Evolutionary conservation across 1,140 invertebrate genomes (phyloP).

Genomic region (Drosophila grimshawi): DNA sequence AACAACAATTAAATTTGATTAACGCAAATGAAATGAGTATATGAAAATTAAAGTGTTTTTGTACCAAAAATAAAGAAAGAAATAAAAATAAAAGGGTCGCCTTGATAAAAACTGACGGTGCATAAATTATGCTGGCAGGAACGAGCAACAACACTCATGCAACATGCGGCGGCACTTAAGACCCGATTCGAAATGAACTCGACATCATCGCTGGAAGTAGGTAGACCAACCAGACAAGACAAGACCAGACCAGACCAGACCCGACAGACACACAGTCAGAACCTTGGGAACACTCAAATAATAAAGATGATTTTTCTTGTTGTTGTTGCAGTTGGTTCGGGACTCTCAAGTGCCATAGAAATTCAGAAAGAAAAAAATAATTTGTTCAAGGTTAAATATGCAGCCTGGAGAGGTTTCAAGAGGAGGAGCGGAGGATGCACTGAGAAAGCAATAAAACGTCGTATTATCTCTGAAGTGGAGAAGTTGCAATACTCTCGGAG

Average conservation of each 20-base stretch:
- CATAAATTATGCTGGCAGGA: conserved; percentile 68
- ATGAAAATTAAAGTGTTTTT: conserved; percentile 42
- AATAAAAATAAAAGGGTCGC: conserved; percentile 20
- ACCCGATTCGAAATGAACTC: neutral
- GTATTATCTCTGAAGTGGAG: neutral
- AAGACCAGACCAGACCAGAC: too few relatives aligned
- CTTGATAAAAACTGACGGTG: conserved; percentile 35
- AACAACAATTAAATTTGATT: conserved; percentile 71
- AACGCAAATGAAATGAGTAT: conserved; percentile 27
- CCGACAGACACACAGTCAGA: neutral
- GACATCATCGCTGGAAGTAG: conserved; percentile 17
- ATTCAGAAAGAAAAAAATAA: conserved; percentile 21
- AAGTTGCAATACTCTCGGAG: neutral
- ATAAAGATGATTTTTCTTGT: conserved; percentile 9
- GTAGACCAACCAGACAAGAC: conserved; percentile 11
- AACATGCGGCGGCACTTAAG: conserved; percentile 47
- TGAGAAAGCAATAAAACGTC: neutral
- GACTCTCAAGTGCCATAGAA: conserved; percentile 26
- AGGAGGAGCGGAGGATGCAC: conserved; percentile 14
- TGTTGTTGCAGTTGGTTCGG: conserved; percentile 4
- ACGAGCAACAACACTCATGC: neutral
- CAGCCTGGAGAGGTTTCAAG: neutral
- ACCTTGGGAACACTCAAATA: conserved; percentile 27
- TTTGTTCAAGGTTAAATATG: conserved; percentile 39
- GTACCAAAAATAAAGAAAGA: neutral